Evolutionary conservation across 2,888 invertebrate species (phyloP).

Genomic region (Cantharis nigra): DNA sequence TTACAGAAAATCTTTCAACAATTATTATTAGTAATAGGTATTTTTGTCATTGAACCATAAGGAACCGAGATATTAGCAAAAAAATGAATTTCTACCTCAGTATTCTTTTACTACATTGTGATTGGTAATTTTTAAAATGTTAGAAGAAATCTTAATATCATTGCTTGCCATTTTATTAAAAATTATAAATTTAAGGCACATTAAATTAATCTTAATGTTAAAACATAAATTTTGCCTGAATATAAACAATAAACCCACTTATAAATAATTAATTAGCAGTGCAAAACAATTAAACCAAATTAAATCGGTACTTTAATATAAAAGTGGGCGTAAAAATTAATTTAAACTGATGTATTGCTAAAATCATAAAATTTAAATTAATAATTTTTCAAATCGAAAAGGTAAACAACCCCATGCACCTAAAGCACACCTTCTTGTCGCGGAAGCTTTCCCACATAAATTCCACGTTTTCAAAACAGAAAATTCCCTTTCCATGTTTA

Average conservation of each 20-base stretch:
- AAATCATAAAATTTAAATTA: not conserved
- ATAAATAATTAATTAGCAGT: not conserved
- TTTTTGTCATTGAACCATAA: no score
- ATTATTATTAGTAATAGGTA: no score
- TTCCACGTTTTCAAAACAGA: not conserved
- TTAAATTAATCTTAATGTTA: not conserved
- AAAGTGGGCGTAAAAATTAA: not conserved
- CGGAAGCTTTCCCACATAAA: conserved; percentile 19
- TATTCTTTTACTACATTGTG: not conserved
- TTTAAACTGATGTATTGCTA: not conserved
- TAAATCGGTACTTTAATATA: not conserved
- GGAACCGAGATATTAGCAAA: no score
- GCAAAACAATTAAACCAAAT: not conserved
- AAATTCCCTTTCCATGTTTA: conserved; percentile 23
- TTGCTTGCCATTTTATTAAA: not conserved
- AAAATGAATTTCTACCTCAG: no score
- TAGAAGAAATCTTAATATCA: not conserved
- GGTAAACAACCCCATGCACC: not conserved
- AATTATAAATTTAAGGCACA: not conserved
- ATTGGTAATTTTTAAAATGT: not conserved
- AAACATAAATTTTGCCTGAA: not conserved
- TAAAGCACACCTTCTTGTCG: not conserved
- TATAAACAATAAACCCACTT: not conserved
- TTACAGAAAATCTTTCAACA: no score
- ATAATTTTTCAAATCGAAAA: not conserved